Conservation (phyloP, 2,888 invertebrate species). For the Oasisia sp. region DNA sequence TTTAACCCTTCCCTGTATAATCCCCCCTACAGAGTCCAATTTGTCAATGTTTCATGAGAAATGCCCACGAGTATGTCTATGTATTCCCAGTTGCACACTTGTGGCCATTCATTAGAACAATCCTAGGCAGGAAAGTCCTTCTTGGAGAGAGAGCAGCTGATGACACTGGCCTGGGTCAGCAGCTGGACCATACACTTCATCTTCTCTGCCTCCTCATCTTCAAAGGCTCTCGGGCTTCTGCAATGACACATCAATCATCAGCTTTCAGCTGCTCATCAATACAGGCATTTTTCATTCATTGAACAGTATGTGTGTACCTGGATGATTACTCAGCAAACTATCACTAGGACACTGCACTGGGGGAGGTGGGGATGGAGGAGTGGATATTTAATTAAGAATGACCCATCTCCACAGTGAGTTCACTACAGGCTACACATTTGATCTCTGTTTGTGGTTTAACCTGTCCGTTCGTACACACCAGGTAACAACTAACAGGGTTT, state of each 20-base stretch:
- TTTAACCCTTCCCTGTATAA: too few species aligned
- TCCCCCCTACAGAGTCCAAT: too few species aligned
- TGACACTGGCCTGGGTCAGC: background rate
- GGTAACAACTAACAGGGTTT: too few species aligned
- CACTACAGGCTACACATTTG: too few species aligned
- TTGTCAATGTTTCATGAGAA: background rate
- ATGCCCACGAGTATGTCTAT: background rate
- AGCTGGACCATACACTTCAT: slow-evolving; percentile 9
- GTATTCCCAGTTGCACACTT: background rate
- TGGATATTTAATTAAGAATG: too few species aligned
- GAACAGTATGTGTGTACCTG: too few species aligned
- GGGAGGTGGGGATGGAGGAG: too few species aligned
- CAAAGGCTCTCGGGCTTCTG: background rate
- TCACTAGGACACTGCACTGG: too few species aligned
- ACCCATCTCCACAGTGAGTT: too few species aligned
- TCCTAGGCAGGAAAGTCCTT: background rate
- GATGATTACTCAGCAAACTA: too few species aligned
- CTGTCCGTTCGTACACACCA: too few species aligned
- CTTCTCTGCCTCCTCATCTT: slow-evolving; percentile 1
- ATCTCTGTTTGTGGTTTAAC: too few species aligned
- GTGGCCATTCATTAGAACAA: background rate
- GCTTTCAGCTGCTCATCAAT: background rate
- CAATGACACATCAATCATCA: background rate
- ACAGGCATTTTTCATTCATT: background rate
- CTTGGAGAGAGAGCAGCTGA: background rate